These are phyloP conservation scores for Anarhynchus alexandrinus DNA, from an alignment of 2,113 vertebrate species.

Conservation along the genomic window DNA sequence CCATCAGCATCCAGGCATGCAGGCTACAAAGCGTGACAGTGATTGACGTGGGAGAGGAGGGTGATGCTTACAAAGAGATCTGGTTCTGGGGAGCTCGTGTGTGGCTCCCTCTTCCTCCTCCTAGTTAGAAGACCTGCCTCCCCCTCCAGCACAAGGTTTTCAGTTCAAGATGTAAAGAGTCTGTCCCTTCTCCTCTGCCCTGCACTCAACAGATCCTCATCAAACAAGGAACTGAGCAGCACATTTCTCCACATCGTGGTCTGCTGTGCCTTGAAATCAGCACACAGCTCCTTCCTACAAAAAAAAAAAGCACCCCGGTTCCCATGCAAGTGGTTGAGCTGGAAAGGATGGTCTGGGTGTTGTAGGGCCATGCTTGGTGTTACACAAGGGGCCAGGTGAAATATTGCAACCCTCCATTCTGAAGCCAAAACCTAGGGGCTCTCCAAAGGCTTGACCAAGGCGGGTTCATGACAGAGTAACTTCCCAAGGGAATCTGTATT, in stretches of 20 bases:
- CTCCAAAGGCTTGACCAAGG: not conserved
- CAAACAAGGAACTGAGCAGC: not conserved
- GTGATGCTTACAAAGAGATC: not conserved
- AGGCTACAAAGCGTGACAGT: not conserved
- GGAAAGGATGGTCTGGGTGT: not conserved
- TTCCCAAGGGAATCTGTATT: slow-evolving; percentile 21
- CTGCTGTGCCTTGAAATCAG: not conserved
- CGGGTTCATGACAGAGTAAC: not conserved
- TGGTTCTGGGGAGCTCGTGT: fast-evolving
- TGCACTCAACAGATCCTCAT: not conserved
- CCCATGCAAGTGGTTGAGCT: not conserved
- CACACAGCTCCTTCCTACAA: not conserved
- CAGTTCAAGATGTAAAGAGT: not conserved
- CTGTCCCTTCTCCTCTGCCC: not conserved
- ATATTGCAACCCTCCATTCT: not conserved
- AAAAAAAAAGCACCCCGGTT: not conserved
- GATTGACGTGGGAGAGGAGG: not conserved
- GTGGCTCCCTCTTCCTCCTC: not conserved
- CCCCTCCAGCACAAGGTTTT: not conserved
- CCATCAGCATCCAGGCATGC: not conserved
- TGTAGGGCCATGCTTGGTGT: not conserved
- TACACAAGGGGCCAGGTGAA: not conserved
- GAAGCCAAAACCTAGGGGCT: not conserved
- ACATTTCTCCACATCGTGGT: not conserved
- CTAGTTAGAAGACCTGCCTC: not conserved